These are phyloP conservation scores for Neoscelio sp. DNA, from an alignment of 2,888 invertebrate species.

Conservation along the genomic window DNA sequence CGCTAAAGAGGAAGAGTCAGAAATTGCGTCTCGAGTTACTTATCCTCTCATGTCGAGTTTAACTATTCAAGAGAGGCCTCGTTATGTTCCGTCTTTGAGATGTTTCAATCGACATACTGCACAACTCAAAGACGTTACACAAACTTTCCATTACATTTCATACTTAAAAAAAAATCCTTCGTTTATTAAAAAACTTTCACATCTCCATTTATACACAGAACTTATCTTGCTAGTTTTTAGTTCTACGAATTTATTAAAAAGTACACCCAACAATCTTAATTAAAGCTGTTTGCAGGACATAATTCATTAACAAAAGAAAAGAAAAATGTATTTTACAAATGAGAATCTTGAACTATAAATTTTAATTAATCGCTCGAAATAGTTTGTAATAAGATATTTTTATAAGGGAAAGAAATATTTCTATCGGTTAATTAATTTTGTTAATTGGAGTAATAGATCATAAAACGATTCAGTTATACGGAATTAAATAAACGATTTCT, in stretches of 20 bases:
- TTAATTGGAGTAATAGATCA: neutral
- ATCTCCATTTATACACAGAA: constrained; percentile 12
- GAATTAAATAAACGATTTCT: neutral
- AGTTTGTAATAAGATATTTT: too few relatives aligned
- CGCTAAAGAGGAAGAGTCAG: constrained; percentile 40
- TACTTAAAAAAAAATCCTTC: constrained; percentile 29
- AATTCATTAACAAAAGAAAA: constrained; percentile 8
- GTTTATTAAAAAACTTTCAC: constrained; percentile 33
- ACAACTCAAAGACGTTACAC: constrained; percentile 44
- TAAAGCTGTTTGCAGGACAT: constrained; percentile 6
- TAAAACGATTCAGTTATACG: neutral
- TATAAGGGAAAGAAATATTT: too few relatives aligned
- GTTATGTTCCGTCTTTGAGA: constrained; percentile 56
- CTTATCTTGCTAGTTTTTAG: constrained; percentile 3
- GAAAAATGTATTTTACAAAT: too few relatives aligned
- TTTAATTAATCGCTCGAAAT: too few relatives aligned
- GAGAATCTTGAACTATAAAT: too few relatives aligned
- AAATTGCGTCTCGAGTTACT: constrained; percentile 58
- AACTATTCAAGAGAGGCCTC: constrained; percentile 55
- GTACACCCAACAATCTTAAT: constrained; percentile 19
- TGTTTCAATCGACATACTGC: constrained; percentile 55
- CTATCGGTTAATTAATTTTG: neutral
- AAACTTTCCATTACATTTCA: constrained; percentile 52
- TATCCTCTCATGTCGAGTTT: constrained; percentile 53
- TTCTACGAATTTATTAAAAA: constrained; percentile 21